Evolutionary conservation across 2,797 vertebrate genomes (phyloP), one percentile per base, ranked within the genome.

Genomic region (Phrynocephalus forsythii): DNA sequence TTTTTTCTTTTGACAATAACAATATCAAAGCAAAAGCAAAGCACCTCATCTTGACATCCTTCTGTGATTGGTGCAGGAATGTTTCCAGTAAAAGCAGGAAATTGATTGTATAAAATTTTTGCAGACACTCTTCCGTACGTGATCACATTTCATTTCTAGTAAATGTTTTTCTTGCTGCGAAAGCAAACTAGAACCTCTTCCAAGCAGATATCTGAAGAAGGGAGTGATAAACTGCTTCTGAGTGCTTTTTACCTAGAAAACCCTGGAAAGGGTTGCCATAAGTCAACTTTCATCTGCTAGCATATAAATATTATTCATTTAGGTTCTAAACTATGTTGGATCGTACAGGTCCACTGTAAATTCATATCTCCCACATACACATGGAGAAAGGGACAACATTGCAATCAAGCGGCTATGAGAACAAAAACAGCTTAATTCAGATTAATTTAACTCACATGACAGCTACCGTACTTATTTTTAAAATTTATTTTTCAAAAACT

Each of bases 51-150:
- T 95, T 95, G 94, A 96, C 94, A 92, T 95, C 88, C 84, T 90
- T 81, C 90, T 95, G 84, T 0, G n/a, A 87, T 91, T 89, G 92
- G 89, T 94, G 91, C 89, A 93, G 93, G 91, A 87, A 90, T 95
- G 52, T 95, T 94, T 95, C 93, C 92, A 94, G 48, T 94, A 93
- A 89, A 68, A 90, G 93, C 96, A 95, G 96, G 96, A 96, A 96
- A 90, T 93, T 86, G 92, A 93, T 94, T 93, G 90, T 88, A 92
- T 90, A 91, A 92, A 94, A 86, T 10, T 56, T 56, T 56, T 56
- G 2, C 52, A 84, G 86, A 93, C 88, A 89, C 90, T 93, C 90
- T 94, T 81, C 22, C 86, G 93, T 82, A 66, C 84, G 88, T 69
- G 48, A 89, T 86, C 89, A 91, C 82, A 86, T 92, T 92, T 88